Evolutionary conservation across 2,113 vertebrate species (phyloP).

Genomic region (Carassius gibelio): DNA sequence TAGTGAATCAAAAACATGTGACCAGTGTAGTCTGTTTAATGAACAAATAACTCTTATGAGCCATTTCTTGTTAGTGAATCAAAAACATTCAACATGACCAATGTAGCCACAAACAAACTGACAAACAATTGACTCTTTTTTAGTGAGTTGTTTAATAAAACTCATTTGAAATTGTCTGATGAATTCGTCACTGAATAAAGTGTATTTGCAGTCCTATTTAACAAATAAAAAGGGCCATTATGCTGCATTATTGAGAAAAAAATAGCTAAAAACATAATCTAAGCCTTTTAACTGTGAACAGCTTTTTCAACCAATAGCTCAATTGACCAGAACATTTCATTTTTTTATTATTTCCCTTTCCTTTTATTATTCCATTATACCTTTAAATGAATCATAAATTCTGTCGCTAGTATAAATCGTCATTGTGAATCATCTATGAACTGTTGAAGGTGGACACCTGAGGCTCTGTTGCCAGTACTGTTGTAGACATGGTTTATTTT

Average conservation of each 20-base stretch:
- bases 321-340: no score
- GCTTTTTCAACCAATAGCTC: no score
- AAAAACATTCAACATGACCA: no score
- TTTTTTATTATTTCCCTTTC: background rate
- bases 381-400: constrained; percentile 4
- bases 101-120: background rate
- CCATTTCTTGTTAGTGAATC: no score
- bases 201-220: background rate
- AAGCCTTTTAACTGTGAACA: no score
- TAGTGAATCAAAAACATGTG: background rate
- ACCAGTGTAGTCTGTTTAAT: background rate
- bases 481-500: constrained; percentile 7
- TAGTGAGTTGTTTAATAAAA: background rate
- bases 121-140: background rate
- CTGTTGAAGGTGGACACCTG: constrained; percentile 11
- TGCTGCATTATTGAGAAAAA: no score
- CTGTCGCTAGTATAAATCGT: background rate
- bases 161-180: background rate
- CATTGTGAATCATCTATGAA: constrained; percentile 29
- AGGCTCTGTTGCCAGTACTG: constrained; percentile 5
- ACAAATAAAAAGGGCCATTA: background rate
- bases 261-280: no score
- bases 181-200: no score
- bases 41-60: no score
- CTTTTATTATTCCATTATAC: constrained; percentile 4